Conservation (phyloP, 2,888 invertebrate genomes). For the Leptopilina drosophilae region DNA sequence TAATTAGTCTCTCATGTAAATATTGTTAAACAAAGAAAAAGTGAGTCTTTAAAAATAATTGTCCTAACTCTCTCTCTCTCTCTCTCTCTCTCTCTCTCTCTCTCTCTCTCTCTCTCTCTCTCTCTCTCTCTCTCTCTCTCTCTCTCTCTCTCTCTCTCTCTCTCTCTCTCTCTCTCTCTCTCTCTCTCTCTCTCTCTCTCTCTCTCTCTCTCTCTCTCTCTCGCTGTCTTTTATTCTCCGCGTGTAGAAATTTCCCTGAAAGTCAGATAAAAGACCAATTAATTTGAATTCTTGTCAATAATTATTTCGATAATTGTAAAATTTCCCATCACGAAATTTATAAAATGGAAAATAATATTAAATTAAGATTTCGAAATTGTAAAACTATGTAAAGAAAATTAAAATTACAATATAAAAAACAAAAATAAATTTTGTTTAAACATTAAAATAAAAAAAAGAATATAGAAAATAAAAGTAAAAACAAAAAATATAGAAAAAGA, state of each 20-base stretch:
- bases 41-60: not conserved
- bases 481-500: no score
- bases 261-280: conserved; percentile 5
- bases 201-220: not conserved
- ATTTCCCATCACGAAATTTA: no score
- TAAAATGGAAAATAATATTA: no score
- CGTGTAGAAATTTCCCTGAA: not conserved
- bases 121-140: not conserved
- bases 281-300: conserved; percentile 14
- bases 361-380: no score
- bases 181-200: not conserved
- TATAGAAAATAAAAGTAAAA: no score
- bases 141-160: not conserved
- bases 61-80: not conserved
- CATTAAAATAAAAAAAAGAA: no score
- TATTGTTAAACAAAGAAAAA: conserved; percentile 19
- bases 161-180: not conserved
- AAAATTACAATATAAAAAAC: no score
- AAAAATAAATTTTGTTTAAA: no score
- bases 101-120: not conserved
- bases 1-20: conserved; percentile 1
- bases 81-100: no score
- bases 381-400: no score
- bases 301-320: not conserved
- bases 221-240: no score